Evolutionary conservation across 2,797 vertebrate genomes (phyloP).

Genomic region (Petrocephalus sullivani): DNA sequence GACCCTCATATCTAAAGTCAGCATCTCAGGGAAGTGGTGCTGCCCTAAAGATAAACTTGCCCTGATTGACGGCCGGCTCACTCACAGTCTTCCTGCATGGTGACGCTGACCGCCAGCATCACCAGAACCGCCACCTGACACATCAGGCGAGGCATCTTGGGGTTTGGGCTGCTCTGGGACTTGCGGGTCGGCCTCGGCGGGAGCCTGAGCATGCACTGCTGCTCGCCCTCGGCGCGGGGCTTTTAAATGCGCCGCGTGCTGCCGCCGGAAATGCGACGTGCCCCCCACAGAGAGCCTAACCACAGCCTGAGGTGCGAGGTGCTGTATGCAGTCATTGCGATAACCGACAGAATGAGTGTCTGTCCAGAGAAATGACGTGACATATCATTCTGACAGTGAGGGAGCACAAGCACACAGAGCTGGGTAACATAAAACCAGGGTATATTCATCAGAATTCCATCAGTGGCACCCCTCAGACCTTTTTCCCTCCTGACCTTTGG

Average conservation of each 20-base stretch:
- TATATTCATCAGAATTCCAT: not conserved
- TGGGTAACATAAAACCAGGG: not conserved
- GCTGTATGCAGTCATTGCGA: not conserved
- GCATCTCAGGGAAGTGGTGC: not conserved
- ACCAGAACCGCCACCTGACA: not conserved
- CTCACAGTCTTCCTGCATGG: constrained; percentile 7
- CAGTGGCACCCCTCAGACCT: not conserved
- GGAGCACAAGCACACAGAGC: not conserved
- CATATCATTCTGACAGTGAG: not conserved
- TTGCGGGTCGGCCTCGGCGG: not conserved
- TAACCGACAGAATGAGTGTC: not conserved
- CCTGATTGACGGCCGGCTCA: not conserved
- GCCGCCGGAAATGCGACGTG: not conserved
- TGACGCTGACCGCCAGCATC: not conserved
- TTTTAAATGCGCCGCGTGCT: not conserved
- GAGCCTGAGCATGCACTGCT: not conserved
- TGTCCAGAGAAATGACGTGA: not conserved
- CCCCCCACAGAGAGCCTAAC: not conserved
- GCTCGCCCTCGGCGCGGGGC: not conserved
- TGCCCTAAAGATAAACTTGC: not conserved
- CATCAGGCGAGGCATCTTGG: not conserved
- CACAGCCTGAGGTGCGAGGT: not conserved
- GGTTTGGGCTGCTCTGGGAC: not conserved
- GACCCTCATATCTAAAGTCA: not conserved
- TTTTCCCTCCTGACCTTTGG: not conserved